Conservation (phyloP, 2,888 invertebrate genomes). For the Augochlorella aurata region DNA sequence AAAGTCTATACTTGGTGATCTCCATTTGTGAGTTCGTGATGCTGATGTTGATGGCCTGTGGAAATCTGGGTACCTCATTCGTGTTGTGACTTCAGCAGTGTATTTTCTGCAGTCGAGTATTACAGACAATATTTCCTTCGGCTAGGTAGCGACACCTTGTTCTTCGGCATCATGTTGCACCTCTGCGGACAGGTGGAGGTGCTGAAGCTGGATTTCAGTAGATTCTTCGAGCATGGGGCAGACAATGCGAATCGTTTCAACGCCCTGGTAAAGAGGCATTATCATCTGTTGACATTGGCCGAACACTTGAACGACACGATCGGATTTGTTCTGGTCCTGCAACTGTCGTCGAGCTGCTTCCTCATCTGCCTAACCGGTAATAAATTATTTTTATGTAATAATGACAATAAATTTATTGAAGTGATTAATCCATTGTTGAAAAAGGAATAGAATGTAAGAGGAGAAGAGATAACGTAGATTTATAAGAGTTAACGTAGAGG, state of each 20-base stretch:
- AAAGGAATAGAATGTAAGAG: neutral
- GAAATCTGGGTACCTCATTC: slow-evolving; percentile 27
- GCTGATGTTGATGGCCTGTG: slow-evolving; percentile 3
- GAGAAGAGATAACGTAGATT: too few relatives aligned
- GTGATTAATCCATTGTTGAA: too few relatives aligned
- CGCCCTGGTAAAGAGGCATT: slow-evolving; percentile 53
- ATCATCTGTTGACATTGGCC: slow-evolving; percentile 53
- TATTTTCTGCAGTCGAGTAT: neutral
- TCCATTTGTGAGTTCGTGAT: neutral
- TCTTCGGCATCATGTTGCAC: slow-evolving; percentile 74
- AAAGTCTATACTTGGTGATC: neutral
- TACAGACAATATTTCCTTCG: neutral
- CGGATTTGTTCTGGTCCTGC: slow-evolving; percentile 22
- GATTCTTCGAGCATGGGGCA: neutral
- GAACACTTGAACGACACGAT: slow-evolving; percentile 56
- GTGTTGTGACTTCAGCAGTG: neutral
- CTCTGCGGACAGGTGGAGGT: slow-evolving; percentile 76
- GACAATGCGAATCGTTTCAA: neutral
- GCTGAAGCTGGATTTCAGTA: slow-evolving; percentile 52
- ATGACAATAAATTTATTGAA: neutral
- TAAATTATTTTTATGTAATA: neutral
- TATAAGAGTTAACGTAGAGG: too few relatives aligned
- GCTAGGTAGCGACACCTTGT: slow-evolving; percentile 69
- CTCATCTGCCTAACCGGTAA: slow-evolving; percentile 33
- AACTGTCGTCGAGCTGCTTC: slow-evolving; percentile 23